phyloP scores from a whole-genome alignment of 2,888 invertebrate species.

The Clistopyga incitator region DNA sequence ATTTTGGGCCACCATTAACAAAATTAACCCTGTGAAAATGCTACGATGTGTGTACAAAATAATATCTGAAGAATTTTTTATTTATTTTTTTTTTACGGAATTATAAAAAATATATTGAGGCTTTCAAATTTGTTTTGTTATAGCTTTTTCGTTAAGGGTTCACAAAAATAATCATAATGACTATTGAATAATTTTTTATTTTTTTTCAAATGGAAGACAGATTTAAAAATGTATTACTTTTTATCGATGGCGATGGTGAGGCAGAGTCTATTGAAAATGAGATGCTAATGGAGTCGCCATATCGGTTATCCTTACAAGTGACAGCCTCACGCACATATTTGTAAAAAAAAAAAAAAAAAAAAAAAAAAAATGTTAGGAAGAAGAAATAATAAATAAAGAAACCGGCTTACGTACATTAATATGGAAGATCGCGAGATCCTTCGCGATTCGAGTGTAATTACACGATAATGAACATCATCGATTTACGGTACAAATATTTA shows the following conservation, averaged over 20 bases:
- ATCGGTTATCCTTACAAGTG: conserved; percentile 53
- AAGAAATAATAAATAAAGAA: conserved; percentile 59
- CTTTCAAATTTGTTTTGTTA: too few species aligned
- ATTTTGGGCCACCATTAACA: too few species aligned
- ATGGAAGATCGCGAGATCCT: conserved; percentile 57
- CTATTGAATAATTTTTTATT: too few species aligned
- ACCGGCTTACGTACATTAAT: conserved; percentile 63
- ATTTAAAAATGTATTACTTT: too few species aligned
- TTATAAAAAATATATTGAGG: too few species aligned
- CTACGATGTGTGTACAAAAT: too few species aligned
- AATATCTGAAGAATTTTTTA: too few species aligned
- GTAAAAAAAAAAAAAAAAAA: conserved; percentile 15
- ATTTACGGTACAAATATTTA: conserved; percentile 69
- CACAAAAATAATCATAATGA: too few species aligned
- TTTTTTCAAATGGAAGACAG: too few species aligned
- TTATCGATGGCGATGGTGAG: conserved; percentile 25
- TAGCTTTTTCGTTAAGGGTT: too few species aligned
- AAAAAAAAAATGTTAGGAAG: conserved; percentile 8
- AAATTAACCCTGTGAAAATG: too few species aligned
- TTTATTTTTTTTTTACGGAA: too few species aligned
- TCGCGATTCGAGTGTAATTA: conserved; percentile 67
- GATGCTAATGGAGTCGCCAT: conserved; percentile 60
- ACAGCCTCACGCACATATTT: conserved; percentile 21
- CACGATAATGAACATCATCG: conserved; percentile 67
- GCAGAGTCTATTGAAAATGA: conserved; percentile 47